Evolutionary conservation across 2,113 vertebrate species (phyloP), one percentile per base, ranked within the genome.

Genomic region (Microcebus ravelobensis): DNA sequence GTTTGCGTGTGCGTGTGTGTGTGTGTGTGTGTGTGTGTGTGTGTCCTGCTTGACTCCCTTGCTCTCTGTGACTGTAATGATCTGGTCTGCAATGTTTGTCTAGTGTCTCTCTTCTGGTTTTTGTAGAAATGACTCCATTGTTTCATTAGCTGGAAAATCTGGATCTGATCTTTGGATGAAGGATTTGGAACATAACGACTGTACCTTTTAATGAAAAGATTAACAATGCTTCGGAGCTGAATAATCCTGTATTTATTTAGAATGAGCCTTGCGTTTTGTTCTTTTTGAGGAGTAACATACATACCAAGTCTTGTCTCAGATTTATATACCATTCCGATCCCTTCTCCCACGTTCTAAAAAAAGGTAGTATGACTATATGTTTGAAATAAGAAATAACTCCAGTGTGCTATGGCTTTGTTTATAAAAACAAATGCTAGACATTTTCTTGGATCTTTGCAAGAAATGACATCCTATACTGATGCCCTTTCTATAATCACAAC

Each of bases 101-200:
- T 93, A 82, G 74, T 18, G 20, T 97, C 90, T 98, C 73, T 71
- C 82, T 92, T 89, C 92, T 95, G 65, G 94, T 93, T 98, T 96
- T 86, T 74, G 31, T 88, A 97, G 97, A 98, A 98, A 97, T 96
- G 94, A 81, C 74, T 91, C 95, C 94, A 97, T 84, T 98, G 95
- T 98, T 98, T 97, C 97, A 98, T 97, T 94, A 97, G 81, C 87
- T 97, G 90, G 93, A 97, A 96, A 98, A 98, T 98, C 96, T 97
- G 97, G 98, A 98, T 97, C 96, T 96, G 73, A 97, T 98, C 92
- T 96, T 97, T 91, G 90, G 92, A 97, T 97, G 95, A 85, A 95
- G 93, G 97, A 98, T 95, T 96, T 96, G 89, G 97, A 96, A 93
- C 77, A 96, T 7, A 97, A 97, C 3, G 82, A 95, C 65, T 57